Conservation (phyloP, 2,113 vertebrate genomes). For the Megalops atlanticus region DNA sequence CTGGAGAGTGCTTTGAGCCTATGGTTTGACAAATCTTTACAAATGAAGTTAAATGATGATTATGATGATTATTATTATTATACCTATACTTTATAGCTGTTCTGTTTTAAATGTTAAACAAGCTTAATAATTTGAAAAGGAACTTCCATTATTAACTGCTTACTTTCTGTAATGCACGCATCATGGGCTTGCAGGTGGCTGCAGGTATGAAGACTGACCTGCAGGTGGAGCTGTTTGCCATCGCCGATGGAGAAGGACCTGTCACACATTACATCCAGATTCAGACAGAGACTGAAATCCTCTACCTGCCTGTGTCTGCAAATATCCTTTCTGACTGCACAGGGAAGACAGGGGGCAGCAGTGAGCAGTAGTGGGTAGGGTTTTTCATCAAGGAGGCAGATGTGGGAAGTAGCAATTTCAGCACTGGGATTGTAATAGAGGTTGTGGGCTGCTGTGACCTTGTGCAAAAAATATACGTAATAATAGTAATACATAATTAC, state of each 20-base stretch:
- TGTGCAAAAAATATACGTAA: not conserved
- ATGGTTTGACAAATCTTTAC: too few relatives aligned
- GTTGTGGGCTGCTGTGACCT: too few relatives aligned
- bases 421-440: not conserved
- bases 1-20: too few relatives aligned
- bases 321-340: slow-evolving; percentile 79
- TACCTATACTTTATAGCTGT: slow-evolving; percentile 1
- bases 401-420: not conserved
- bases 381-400: not conserved
- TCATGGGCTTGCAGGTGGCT: slow-evolving; percentile 72
- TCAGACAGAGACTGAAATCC: slow-evolving; percentile 76
- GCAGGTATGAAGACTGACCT: slow-evolving; percentile 80
- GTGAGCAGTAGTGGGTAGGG: not conserved
- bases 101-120: too few relatives aligned
- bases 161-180: not conserved
- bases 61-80: not conserved
- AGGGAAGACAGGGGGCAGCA: not conserved
- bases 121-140: too few relatives aligned
- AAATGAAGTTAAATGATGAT: too few relatives aligned
- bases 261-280: slow-evolving; percentile 78
- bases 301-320: slow-evolving; percentile 82
- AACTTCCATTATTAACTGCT: not conserved
- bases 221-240: slow-evolving; percentile 78
- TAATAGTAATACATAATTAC: too few relatives aligned
- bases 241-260: slow-evolving; percentile 55